Base-by-base conservation (phyloP, 2,797 vertebrate genomes). In the Galago senegalensis region DNA sequence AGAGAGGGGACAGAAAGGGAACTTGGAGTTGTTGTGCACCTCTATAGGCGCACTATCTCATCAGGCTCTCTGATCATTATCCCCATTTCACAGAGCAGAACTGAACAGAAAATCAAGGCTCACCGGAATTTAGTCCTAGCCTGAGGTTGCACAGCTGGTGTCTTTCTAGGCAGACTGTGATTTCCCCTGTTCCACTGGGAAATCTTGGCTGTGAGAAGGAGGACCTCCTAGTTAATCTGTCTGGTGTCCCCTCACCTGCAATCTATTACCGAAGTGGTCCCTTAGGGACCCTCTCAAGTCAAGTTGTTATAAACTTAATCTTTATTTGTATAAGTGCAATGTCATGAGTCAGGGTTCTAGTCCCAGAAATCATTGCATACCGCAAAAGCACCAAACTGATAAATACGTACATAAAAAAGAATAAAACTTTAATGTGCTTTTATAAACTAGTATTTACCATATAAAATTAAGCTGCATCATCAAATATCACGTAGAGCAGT, bases 381-480 rank as follows among this genome's bases (percentile, higher is more conserved):
- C 81, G 61, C 20, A n/a, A 79, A 92, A 67, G 16, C 34, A 1
- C 31, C 56, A 72, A 31, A 76, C 18, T 25, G 34, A 72, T 63
- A 89, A 40, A 80, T 25, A 87, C 8, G 56, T 46, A 82, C 23
- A 31, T 49, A 87, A 37, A 37, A 80, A 60, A 67, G 63, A 67
- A 80, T 7, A 60, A 69, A 81, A 58, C 23, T 67, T 14, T 83
- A 81, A 43, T 11, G n/a, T 81, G 75, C 46, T 79, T 95, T 91
- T 67, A 61, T 73, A 67, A 82, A 34, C 20, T 65, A 61, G 37
- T n/a, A 73, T 73, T 94, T 87, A 40, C 31, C 49, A 11, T 40
- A 40, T 40, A 80, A 87, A 69, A 79, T 73, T 63, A 90, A 73
- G 49, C 69, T 67, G 9, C 16, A n/a, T 86, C 20, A 87, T 67